Evolutionary conservation across 2,888 invertebrate genomes (phyloP), one percentile per base, ranked within the genome.

Genomic region (Thereva nobilitata): DNA sequence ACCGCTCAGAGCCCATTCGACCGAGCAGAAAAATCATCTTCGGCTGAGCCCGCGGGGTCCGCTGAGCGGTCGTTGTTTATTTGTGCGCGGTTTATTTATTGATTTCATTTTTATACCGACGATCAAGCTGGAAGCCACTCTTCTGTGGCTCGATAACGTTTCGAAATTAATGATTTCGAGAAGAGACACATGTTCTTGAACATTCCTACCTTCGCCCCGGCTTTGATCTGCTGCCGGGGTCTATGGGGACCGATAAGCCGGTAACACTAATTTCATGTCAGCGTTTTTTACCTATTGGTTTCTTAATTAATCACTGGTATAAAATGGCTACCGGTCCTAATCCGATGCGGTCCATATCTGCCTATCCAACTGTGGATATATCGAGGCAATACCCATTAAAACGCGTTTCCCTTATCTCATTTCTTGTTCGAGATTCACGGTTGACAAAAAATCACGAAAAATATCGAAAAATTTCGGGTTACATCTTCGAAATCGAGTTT

Each of bases 131-230:
- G 59, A 59, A 59, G 59, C 59, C 59, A 47, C 47, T 59, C 59
- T 59, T 40, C 47, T 12, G 34, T 10, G 47, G 49, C 37, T 47
- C 49, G 59, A 59, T 59, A 66, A 68, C 40, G 57, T 40, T 66
- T 37, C 41, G 57, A 66, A 66, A 68, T 68, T 68, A 68, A 68
- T 68, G 66, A 68, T 66, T 66, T 59, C 52, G 34, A 41, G 37
- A 23, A 42, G 52, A 45, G 68, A 68, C 68, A 68, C 57, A 63
- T 68, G 68, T 68, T 68, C 64, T 68, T 44, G 54, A 53, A 53
- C 64, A 64, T 64, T 64, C 42, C 44, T 52, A 52, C 52, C 52
- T 42, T 45, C 64, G 64, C 64, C 54, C 54, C 35, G 44, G 38
- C 54, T 64, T 64, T 64, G 64, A 64, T 64, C 53, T 54, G 42